Evolutionary conservation across 2,888 invertebrate species (phyloP).

Genomic region (Nomada goodeniana): DNA sequence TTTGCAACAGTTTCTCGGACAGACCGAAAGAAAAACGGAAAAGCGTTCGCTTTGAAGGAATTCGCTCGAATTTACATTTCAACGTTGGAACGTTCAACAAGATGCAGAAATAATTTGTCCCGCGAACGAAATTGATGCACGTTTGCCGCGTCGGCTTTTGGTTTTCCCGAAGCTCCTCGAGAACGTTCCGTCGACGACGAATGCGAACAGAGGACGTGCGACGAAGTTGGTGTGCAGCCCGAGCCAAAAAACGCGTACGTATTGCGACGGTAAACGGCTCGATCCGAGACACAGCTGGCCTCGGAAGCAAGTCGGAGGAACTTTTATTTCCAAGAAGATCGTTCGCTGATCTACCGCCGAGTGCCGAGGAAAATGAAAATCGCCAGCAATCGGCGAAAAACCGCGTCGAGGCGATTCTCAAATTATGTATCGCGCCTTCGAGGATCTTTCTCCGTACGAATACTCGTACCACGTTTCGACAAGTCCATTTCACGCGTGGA

Average conservation of each 20-base stretch:
- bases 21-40: background rate
- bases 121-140: conserved; percentile 2
- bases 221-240: conserved; percentile 15
- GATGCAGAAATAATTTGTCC: conserved; percentile 32
- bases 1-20: background rate
- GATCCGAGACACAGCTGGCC: conserved; percentile 22
- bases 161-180: conserved; percentile 10
- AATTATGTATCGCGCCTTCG: background rate
- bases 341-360: conserved; percentile 48
- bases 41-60: background rate
- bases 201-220: conserved; percentile 3
- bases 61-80: background rate
- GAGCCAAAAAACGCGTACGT: conserved; percentile 15
- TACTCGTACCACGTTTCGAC: too few species aligned
- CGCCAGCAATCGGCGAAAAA: background rate
- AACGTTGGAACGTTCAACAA: background rate
- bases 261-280: conserved; percentile 11
- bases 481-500: too few species aligned
- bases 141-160: background rate
- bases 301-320: conserved; percentile 42
- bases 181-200: conserved; percentile 30
- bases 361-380: background rate
- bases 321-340: conserved; percentile 39
- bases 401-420: background rate
- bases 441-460: too few species aligned